These are phyloP conservation scores for Pocillopora damicornis DNA, from an alignment of 64 coral and sea anemone species.

Conservation along the genomic window DNA sequence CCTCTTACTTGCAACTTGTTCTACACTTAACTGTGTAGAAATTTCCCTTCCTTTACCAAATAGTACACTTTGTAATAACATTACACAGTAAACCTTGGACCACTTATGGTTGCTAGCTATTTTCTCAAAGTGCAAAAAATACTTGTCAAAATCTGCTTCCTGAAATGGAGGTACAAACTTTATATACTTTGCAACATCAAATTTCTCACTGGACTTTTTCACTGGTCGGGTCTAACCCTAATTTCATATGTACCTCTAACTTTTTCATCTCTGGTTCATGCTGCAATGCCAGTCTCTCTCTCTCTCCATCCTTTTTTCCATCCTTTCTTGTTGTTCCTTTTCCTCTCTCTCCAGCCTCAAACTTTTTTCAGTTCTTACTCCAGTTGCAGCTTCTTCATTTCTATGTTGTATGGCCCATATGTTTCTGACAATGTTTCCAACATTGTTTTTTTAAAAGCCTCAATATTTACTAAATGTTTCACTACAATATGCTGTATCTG, in stretches of 20 bases:
- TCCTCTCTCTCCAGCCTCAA: background rate
- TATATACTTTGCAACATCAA: constrained; percentile 21
- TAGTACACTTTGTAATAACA: constrained; percentile 46
- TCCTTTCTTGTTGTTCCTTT: constrained; percentile 32
- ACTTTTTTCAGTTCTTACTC: too few relatives aligned
- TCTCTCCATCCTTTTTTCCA: background rate
- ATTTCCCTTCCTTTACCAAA: constrained; percentile 42
- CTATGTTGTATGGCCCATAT: too few relatives aligned
- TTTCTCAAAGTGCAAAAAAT: constrained; percentile 25
- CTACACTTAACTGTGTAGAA: constrained; percentile 45
- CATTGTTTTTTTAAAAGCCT: background rate
- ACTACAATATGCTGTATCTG: constrained; percentile 5
- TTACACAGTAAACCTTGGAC: constrained; percentile 36
- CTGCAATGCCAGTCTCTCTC: too few relatives aligned
- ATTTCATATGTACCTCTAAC: background rate
- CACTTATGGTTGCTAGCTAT: constrained; percentile 11
- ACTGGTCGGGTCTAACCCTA: background rate
- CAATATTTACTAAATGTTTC: background rate
- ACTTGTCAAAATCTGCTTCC: constrained; percentile 22
- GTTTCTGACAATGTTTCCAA: background rate
- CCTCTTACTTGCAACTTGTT: constrained; percentile 41
- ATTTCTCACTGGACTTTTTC: background rate
- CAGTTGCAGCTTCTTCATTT: too few relatives aligned
- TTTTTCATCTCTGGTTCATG: constrained; percentile 38
- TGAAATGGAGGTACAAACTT: constrained; percentile 23